Conservation (phyloP, 2,797 vertebrate genomes). For the Tragelaphus oryx region DNA sequence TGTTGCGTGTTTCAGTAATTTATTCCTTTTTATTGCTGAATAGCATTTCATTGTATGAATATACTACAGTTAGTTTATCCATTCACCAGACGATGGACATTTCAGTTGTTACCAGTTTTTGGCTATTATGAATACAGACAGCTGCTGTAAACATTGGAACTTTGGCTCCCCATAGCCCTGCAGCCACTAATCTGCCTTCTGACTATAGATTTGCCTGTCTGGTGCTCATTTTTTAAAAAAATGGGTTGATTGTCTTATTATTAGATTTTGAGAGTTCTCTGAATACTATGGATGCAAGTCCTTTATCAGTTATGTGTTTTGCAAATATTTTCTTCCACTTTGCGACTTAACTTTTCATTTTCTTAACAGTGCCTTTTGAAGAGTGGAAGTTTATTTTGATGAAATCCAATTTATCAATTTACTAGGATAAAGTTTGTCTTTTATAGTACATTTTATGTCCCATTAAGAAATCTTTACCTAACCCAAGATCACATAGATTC, state of each 20-base stretch:
- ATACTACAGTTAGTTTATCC: background rate
- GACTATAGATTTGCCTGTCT: background rate
- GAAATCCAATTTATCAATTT: background rate
- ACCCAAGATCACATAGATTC: background rate
- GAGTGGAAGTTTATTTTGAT: conserved; percentile 10
- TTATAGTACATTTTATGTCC: background rate
- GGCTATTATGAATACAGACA: conserved; percentile 1
- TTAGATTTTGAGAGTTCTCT: conserved; percentile 14
- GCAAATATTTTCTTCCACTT: background rate
- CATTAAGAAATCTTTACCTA: background rate
- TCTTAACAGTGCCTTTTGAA: background rate
- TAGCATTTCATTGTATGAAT: background rate
- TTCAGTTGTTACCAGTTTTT: background rate
- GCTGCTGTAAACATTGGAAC: background rate
- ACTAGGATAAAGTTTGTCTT: background rate
- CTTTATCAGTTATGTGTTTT: background rate
- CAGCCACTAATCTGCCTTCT: background rate
- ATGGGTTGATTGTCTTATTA: background rate
- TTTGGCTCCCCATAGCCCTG: background rate
- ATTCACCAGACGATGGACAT: background rate
- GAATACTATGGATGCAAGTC: background rate
- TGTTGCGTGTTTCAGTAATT: no score
- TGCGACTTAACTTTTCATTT: background rate
- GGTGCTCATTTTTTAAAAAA: background rate
- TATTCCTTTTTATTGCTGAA: conserved; percentile 17